Percentiles rank a stretch among this genome's conserved stretches.
phyloP scores from a whole-genome alignment of 2,113 vertebrate species.

The Macrotis lagotis region DNA sequence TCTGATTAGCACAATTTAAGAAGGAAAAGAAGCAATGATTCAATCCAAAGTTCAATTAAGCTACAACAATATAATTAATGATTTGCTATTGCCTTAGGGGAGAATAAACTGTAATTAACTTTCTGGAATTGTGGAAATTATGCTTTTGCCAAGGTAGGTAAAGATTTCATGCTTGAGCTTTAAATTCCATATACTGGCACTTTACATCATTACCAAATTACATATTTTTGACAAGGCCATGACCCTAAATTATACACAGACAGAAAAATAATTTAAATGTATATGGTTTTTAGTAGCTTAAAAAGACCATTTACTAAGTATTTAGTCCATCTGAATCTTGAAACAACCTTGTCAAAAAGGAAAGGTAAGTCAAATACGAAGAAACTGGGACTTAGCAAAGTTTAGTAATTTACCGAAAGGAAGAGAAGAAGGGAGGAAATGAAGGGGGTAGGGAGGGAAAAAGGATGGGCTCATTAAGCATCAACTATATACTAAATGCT shows the following conservation, averaged over 20 bases:
- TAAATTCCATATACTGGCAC: conserved; percentile 6
- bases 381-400: background rate
- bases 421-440: background rate
- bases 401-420: background rate
- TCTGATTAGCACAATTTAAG: conserved; percentile 12
- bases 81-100: conserved; percentile 22
- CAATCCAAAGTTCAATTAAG: conserved; percentile 4
- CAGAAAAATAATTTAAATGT: background rate
- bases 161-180: conserved; percentile 5
- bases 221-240: background rate
- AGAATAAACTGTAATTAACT: conserved; percentile 12
- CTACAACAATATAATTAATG: conserved; percentile 12
- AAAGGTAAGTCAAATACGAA: background rate
- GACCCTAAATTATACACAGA: background rate
- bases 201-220: background rate
- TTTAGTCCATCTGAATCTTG: background rate
- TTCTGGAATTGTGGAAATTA: background rate
- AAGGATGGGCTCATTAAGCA: background rate
- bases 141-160: background rate
- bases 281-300: background rate
- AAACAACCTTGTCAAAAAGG: background rate
- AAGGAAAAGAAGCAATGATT: background rate
- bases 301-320: background rate
- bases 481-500: background rate
- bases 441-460: background rate